Conservation (phyloP, 2,113 vertebrate genomes). For the Cryptotis parvus region DNA sequence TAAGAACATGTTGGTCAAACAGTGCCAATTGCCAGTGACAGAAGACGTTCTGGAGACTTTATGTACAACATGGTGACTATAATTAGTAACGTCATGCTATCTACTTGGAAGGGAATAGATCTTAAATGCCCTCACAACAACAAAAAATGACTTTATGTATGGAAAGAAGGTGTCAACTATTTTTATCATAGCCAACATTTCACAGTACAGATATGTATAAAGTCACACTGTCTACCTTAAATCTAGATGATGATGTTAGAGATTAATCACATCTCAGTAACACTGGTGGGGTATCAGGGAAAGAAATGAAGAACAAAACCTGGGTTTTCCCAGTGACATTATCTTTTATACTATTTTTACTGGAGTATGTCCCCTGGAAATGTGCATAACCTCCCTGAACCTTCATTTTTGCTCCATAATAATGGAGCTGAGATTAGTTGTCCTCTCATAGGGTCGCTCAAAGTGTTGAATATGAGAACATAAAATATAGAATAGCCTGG, state of each 20-base stretch:
- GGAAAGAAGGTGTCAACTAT: not conserved
- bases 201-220: not conserved
- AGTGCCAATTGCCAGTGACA: not conserved
- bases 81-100: not conserved
- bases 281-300: not conserved
- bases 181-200: not conserved
- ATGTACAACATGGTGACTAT: not conserved
- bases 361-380: not conserved
- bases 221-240: not conserved
- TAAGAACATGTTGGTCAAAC: not conserved
- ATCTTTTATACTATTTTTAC: not conserved
- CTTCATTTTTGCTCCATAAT: not conserved
- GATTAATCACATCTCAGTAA: not conserved
- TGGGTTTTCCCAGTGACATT: not conserved
- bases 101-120: not conserved
- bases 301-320: not conserved
- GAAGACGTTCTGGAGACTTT: not conserved
- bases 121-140: not conserved
- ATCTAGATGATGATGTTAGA: no score
- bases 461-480: not conserved
- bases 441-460: not conserved
- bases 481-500: not conserved
- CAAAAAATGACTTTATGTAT: not conserved
- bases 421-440: not conserved
- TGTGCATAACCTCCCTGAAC: not conserved